Percentiles rank a stretch among this genome's conserved stretches.
These are phyloP conservation scores for Rhynchotus rufescens DNA, from an alignment of 2,797 vertebrate genomes.

Conservation along the genomic window DNA sequence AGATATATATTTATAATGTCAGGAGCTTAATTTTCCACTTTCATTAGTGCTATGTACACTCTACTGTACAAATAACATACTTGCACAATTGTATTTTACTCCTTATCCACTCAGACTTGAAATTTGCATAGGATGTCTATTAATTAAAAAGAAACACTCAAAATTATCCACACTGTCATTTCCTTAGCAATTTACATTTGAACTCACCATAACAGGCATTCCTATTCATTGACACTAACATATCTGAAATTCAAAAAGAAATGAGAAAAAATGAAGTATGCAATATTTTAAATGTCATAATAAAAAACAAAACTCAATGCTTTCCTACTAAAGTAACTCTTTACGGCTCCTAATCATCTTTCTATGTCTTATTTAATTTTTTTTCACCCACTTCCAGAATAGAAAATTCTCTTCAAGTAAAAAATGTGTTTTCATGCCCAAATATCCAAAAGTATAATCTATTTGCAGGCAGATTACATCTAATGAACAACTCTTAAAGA, in stretches of 20 bases:
- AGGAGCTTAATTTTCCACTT: not conserved
- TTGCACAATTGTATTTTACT: not conserved
- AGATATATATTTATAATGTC: accelerated
- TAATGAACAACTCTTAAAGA: constrained; percentile 15
- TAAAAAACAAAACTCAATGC: not conserved
- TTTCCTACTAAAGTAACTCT: not conserved
- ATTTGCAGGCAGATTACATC: not conserved
- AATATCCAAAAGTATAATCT: constrained; percentile 14
- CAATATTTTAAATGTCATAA: not conserved
- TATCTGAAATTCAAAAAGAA: not conserved
- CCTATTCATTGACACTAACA: not conserved
- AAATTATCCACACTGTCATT: not conserved
- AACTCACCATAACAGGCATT: not conserved
- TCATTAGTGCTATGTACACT: not conserved
- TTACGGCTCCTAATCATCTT: not conserved
- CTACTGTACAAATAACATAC: not conserved
- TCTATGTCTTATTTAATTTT: not conserved
- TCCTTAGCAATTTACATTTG: not conserved
- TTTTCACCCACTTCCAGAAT: not conserved
- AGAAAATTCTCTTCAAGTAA: not conserved
- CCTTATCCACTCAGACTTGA: not conserved
- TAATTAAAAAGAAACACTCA: not conserved
- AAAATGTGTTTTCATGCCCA: not conserved
- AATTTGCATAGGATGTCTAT: not conserved
- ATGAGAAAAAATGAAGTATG: not conserved